phyloP scores from a whole-genome alignment of 2,113 vertebrate species.

The Loxodonta africana region DNA sequence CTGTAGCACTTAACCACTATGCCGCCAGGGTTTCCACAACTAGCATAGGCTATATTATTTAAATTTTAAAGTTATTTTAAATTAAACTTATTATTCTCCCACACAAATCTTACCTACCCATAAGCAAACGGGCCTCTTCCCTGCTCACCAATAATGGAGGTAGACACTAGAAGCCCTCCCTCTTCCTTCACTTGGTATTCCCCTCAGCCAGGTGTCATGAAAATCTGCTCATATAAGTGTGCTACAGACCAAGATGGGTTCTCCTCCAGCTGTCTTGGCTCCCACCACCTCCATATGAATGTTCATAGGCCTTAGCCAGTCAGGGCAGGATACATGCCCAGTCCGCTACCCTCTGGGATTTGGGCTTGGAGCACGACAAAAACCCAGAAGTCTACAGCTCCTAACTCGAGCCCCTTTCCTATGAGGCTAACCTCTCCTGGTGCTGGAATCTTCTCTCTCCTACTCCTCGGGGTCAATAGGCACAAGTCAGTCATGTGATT shows the following conservation, averaged over 20 bases:
- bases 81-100: background rate
- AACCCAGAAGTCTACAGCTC: background rate
- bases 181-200: background rate
- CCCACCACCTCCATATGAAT: background rate
- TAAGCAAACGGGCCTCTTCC: background rate
- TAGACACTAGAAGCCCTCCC: background rate
- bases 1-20: too few species aligned
- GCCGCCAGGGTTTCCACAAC: background rate
- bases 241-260: background rate
- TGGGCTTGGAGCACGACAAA: background rate
- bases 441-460: background rate
- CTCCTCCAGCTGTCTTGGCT: background rate
- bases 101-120: slow-evolving; percentile 10
- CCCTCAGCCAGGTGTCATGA: background rate
- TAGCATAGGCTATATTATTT: background rate
- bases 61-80: slow-evolving; percentile 14
- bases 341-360: background rate
- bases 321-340: background rate
- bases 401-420: background rate
- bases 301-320: background rate
- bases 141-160: background rate
- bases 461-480: background rate
- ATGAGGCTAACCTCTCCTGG: background rate
- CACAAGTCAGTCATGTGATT: background rate
- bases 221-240: background rate